Conservation (phyloP, 2,797 vertebrate genomes). For the Cryptoblepharus egeriae region DNA sequence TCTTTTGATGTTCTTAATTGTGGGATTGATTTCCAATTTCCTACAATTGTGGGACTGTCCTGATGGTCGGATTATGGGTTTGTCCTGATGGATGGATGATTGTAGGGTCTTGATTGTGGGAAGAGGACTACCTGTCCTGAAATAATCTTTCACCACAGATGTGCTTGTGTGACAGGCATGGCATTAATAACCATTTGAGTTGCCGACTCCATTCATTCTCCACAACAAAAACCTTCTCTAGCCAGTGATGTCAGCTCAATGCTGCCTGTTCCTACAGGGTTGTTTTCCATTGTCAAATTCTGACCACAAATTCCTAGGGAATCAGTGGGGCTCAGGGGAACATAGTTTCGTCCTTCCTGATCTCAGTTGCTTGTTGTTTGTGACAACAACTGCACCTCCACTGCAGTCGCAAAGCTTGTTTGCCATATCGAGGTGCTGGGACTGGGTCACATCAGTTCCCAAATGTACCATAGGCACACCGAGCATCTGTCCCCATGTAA, state of each 20-base stretch:
- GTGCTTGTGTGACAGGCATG: background rate
- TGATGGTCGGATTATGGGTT: too few relatives aligned
- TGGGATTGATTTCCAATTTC: too few relatives aligned
- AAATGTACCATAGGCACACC: background rate
- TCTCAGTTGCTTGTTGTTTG: slow-evolving; percentile 32
- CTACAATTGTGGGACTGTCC: too few relatives aligned
- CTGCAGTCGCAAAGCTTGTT: background rate
- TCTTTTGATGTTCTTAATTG: too few relatives aligned
- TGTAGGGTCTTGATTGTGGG: too few relatives aligned
- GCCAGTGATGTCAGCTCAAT: background rate
- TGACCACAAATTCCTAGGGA: slow-evolving; percentile 50
- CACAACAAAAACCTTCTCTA: background rate
- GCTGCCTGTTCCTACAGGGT: accelerated
- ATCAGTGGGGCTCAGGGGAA: slow-evolving; percentile 40
- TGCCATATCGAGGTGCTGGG: background rate
- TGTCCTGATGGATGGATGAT: too few relatives aligned
- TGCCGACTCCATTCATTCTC: background rate
- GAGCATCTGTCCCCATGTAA: too few relatives aligned
- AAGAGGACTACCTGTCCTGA: background rate
- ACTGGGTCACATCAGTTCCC: background rate
- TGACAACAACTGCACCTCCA: background rate
- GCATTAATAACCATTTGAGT: background rate
- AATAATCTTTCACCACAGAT: background rate
- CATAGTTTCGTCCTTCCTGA: slow-evolving; percentile 16
- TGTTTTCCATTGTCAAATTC: slow-evolving; percentile 33